Evolutionary conservation across 2,888 invertebrate species (phyloP).

Genomic region (Philaethria dido): DNA sequence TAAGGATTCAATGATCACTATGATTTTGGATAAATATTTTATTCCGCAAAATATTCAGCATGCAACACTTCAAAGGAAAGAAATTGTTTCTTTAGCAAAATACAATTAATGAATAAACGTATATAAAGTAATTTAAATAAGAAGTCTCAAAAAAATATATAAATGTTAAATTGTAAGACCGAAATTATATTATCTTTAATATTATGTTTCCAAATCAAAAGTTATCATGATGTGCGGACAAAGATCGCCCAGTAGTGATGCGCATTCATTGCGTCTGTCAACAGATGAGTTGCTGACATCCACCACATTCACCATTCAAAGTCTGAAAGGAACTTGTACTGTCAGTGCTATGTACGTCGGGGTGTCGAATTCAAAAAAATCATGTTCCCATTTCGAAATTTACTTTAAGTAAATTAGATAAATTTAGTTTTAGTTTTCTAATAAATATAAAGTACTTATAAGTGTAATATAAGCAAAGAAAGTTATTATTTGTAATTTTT

Average conservation of each 20-base stretch:
- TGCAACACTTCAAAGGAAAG: no score
- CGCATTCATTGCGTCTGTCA: conserved; percentile 40
- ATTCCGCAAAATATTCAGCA: no score
- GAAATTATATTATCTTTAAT: conserved; percentile 11
- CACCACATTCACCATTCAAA: conserved; percentile 37
- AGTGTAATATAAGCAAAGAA: background rate
- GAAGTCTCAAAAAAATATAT: background rate
- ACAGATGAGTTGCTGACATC: conserved; percentile 36
- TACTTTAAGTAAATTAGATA: background rate
- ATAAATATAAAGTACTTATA: no score
- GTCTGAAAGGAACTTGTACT: conserved; percentile 32
- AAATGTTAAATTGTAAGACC: background rate
- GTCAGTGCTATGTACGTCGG: conserved; percentile 29
- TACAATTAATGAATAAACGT: background rate
- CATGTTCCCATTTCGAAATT: background rate
- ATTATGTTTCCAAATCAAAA: conserved; percentile 18
- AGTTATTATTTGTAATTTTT: background rate
- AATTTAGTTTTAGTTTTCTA: background rate
- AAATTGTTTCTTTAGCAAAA: background rate
- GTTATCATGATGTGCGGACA: conserved; percentile 16
- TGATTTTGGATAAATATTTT: no score
- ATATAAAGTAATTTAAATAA: background rate
- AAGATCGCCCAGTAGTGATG: conserved; percentile 38
- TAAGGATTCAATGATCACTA: no score
- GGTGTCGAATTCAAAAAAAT: conserved; percentile 27